Conservation (phyloP, 1,140 invertebrate genomes). For the Branchinecta lindahli region DNA sequence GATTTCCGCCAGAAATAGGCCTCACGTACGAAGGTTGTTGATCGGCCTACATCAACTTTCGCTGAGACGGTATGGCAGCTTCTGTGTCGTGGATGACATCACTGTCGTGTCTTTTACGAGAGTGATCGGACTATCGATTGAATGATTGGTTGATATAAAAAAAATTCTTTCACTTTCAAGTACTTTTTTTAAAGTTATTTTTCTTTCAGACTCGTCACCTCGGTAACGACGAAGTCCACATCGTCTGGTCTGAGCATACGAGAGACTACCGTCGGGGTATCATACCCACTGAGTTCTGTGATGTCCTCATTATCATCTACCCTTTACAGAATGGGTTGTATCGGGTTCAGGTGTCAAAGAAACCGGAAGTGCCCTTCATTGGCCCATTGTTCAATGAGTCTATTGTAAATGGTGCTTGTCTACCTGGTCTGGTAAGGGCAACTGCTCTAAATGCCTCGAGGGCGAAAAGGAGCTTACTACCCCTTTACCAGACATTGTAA, state of each 20-base stretch:
- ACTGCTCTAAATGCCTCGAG: constrained; percentile 84
- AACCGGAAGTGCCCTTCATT: constrained; percentile 80
- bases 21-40: no score
- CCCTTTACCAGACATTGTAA: constrained; percentile 82
- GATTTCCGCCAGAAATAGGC: no score
- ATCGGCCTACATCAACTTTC: no score
- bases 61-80: no score
- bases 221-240: constrained; percentile 97
- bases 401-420: constrained; percentile 61
- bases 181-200: no score
- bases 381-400: constrained; percentile 91
- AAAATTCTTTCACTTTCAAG: no score
- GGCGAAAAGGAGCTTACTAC: constrained; percentile 68
- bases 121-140: no score
- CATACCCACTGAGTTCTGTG: constrained; percentile 97
- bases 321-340: constrained; percentile 65
- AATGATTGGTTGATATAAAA: no score
- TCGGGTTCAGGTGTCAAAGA: constrained; percentile 64
- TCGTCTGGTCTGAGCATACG: constrained; percentile 96
- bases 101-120: no score
- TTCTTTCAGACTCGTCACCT: constrained; percentile 67
- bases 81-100: no score
- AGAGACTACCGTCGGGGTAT: constrained; percentile 90
- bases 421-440: constrained; percentile 74
- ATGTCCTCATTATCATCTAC: constrained; percentile 95